Percentiles rank a stretch among this genome's conserved stretches.
These are phyloP conservation scores for Prietella phreatophila DNA, from an alignment of 2,113 vertebrate species.

Conservation along the genomic window DNA sequence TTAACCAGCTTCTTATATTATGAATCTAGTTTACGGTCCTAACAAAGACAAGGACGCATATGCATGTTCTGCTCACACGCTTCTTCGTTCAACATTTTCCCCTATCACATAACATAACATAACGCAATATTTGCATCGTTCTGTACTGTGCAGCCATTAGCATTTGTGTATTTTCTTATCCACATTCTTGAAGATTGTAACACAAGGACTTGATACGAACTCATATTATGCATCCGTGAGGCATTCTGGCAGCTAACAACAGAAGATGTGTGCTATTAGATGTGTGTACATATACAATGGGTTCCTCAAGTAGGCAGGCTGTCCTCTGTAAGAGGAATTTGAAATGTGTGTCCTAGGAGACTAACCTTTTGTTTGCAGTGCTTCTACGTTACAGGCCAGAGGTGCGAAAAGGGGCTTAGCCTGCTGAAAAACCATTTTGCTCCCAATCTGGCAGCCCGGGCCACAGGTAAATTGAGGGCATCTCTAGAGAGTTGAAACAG, in stretches of 20 bases:
- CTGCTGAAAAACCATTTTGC: slow-evolving; percentile 36
- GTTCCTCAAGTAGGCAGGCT: neutral
- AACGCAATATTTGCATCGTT: neutral
- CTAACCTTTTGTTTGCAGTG: slow-evolving; percentile 31
- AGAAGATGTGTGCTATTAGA: neutral
- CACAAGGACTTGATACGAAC: neutral
- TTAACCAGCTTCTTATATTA: neutral
- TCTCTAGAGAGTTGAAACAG: slow-evolving; percentile 42
- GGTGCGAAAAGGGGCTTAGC: slow-evolving; percentile 22
- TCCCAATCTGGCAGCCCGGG: slow-evolving; percentile 32
- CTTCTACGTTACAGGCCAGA: neutral
- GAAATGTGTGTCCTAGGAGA: neutral
- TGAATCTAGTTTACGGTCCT: neutral
- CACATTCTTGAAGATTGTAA: neutral
- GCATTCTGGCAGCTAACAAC: neutral
- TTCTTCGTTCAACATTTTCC: neutral
- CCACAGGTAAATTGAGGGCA: slow-evolving; percentile 47
- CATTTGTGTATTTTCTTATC: neutral
- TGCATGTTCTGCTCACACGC: neutral
- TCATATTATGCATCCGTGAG: neutral
- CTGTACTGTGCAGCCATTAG: neutral
- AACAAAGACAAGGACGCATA: neutral
- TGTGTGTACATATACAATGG: neutral
- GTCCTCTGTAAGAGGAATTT: neutral
- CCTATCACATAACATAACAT: neutral